Base-by-base conservation (phyloP, 2,113 vertebrate genomes). In the Raja brachyura region DNA sequence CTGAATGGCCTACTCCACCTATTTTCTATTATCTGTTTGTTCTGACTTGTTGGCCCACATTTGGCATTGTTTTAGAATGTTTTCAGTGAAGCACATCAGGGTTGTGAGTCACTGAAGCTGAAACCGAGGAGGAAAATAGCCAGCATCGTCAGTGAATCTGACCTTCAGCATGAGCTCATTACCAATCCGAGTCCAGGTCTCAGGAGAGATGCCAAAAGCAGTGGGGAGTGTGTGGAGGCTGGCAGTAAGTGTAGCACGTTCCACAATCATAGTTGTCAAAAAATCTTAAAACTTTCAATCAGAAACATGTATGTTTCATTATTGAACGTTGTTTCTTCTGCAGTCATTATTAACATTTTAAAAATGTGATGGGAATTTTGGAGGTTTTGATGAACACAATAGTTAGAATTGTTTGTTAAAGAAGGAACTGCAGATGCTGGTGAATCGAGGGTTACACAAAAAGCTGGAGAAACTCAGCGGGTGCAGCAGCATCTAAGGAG, bases 321-420 rank as follows among this genome's bases (percentile, higher is more conserved):
- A 39, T 54, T 92, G 68, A 28, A 54, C 90, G 18, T 3, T 39
- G 14, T 70, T 93, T 93, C 48, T 93, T 61, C 18, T 76, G 93
- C 61, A 81, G 93, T 93, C 77, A 77, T 79, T 85, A 79, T 70
- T 90, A 56, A n/a, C 39, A 79, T 85, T 92, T 83, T 0, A 48
- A 93, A 90, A 93, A 93, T 54, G 25, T 28, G 16, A 59, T 13
- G 59, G n/a, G 73, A 33, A 85, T 63, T 94, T 85, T 93, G 88
- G 90, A 93, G 94, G 95, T 95, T 73, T 93, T 94, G 54, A 85
- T 54, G 68, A 81, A 54, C 33, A 73, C 93, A 93, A 95, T 95
- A 96, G 95, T 94, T 96, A 95, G 93, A 75, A 92, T 90, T 79
- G 75, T 93, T 93, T 70, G n/a, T n/a, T n/a, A n/a, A n/a, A n/a